phyloP scores from a whole-genome alignment of 2,113 vertebrate genomes.

The Pituophis catenifer region DNA sequence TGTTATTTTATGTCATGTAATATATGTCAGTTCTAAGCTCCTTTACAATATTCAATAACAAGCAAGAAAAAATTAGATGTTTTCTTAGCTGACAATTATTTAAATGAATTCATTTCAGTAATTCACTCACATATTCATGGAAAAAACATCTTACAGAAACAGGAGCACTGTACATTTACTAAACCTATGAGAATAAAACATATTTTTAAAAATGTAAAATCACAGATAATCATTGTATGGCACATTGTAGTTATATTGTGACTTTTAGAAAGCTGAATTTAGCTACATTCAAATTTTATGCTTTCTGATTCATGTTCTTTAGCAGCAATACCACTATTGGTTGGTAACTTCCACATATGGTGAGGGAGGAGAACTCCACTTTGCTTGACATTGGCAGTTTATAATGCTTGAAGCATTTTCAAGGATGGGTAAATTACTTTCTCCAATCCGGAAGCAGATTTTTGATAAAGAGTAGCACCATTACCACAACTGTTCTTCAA shows the following conservation, averaged over 20 bases:
- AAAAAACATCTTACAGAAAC: background rate
- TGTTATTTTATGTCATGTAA: background rate
- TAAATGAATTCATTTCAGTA: conserved; percentile 10
- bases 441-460: background rate
- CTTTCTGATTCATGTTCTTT: background rate
- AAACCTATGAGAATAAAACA: background rate
- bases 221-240: background rate
- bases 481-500: background rate
- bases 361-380: background rate
- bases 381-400: background rate
- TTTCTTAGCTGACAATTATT: background rate
- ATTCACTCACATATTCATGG: conserved; percentile 19
- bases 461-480: background rate
- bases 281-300: background rate
- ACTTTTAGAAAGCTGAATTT: background rate
- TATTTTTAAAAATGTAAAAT: conserved; percentile 32
- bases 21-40: background rate
- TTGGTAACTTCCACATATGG: background rate
- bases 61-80: background rate
- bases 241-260: background rate
- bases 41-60: background rate
- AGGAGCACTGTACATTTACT: conserved; percentile 5
- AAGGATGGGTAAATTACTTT: background rate
- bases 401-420: background rate
- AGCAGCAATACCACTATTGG: background rate